These are phyloP conservation scores for Dicycla oo DNA, from an alignment of 2,888 invertebrate species.

Conservation along the genomic window DNA sequence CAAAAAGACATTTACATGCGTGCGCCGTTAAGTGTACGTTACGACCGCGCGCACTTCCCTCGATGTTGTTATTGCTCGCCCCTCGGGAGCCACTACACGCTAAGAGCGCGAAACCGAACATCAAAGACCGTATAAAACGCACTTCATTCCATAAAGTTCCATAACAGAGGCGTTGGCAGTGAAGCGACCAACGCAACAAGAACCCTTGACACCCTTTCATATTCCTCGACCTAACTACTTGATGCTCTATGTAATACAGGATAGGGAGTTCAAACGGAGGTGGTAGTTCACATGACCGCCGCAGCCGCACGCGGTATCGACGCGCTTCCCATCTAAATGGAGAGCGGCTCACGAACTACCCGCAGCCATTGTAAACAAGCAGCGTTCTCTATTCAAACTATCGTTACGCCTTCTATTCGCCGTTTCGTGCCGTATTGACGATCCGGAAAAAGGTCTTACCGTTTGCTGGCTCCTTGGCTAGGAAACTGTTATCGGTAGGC, in stretches of 20 bases:
- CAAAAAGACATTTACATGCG: slow-evolving; percentile 74
- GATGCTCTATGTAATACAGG: slow-evolving; percentile 58
- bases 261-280: slow-evolving; percentile 72
- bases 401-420: slow-evolving; percentile 84
- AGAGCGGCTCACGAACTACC: slow-evolving; percentile 87
- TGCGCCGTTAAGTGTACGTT: slow-evolving; percentile 75
- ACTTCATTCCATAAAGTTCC: slow-evolving; percentile 87
- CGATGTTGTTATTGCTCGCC: slow-evolving; percentile 82
- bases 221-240: slow-evolving; percentile 65
- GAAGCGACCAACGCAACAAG: slow-evolving; percentile 77
- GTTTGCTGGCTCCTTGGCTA: slow-evolving; percentile 71
- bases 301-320: slow-evolving; percentile 82
- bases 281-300: slow-evolving; percentile 80
- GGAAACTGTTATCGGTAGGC: slow-evolving; percentile 76
- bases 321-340: slow-evolving; percentile 86
- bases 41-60: slow-evolving; percentile 80
- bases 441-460: slow-evolving; percentile 79
- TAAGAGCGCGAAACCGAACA: slow-evolving; percentile 86
- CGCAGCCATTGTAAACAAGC: slow-evolving; percentile 89
- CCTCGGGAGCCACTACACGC: slow-evolving; percentile 83
- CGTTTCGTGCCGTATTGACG: slow-evolving; percentile 82
- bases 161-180: slow-evolving; percentile 81
- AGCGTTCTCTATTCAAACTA: slow-evolving; percentile 87
- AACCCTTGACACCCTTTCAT: slow-evolving; percentile 74
- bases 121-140: slow-evolving; percentile 88